These are phyloP conservation scores for Oreochromis niloticus DNA, from an alignment of 2,113 vertebrate species.

Conservation along the genomic window DNA sequence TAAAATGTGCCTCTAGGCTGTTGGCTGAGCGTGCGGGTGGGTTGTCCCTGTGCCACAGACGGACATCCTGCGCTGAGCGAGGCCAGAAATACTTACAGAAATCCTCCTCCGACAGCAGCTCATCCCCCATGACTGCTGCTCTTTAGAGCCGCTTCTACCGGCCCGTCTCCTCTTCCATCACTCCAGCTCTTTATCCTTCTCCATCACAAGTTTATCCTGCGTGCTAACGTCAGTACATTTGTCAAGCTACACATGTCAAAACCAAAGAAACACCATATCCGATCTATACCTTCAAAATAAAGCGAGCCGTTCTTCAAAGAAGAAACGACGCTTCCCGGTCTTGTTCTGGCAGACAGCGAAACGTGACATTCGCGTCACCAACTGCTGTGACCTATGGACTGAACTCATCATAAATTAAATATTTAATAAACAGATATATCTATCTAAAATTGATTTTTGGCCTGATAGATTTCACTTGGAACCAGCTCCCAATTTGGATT, in stretches of 20 bases:
- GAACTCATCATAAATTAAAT: rapidly evolving
- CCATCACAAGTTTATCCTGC: not conserved
- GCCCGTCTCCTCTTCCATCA: not conserved
- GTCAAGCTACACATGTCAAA: not conserved
- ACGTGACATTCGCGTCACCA: not conserved
- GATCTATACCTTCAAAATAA: not conserved
- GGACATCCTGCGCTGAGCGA: not conserved
- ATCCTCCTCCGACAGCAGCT: slow-evolving; percentile 64
- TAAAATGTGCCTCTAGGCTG: not conserved
- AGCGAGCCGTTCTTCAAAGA: not conserved
- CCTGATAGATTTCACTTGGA: not conserved
- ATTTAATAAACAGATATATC: not conserved
- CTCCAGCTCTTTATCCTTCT: too few relatives aligned
- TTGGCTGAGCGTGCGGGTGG: not conserved
- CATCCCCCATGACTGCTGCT: slow-evolving; percentile 53
- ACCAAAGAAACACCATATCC: not conserved
- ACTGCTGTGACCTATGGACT: not conserved
- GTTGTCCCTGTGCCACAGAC: not conserved
- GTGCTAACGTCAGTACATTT: not conserved
- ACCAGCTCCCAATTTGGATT: not conserved
- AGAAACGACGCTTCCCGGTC: not conserved
- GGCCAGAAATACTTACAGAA: slow-evolving; percentile 49
- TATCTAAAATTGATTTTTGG: rapidly evolving
- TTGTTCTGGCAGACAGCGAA: not conserved
- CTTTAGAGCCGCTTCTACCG: not conserved